Percentiles rank a stretch among this genome's conserved stretches.
Conservation (phyloP, 2,113 vertebrate species). For the Plotosus lineatus region DNA sequence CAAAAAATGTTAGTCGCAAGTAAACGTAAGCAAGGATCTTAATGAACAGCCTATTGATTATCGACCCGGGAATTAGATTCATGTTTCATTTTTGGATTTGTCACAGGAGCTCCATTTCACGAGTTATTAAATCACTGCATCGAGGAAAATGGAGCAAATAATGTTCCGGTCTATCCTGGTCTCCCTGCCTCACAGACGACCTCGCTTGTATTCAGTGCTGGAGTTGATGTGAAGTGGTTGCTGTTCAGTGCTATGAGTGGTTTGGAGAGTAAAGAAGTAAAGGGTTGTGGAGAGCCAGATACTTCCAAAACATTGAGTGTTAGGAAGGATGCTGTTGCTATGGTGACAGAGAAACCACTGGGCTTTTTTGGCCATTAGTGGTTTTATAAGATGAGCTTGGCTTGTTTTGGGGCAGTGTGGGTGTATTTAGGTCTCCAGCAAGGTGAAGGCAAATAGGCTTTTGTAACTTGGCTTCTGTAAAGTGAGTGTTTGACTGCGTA, state of each 20-base stretch:
- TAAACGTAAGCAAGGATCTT: not conserved
- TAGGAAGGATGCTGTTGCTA: slow-evolving; percentile 45
- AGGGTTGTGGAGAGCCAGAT: slow-evolving; percentile 38
- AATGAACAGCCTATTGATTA: slow-evolving; percentile 3
- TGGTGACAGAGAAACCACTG: slow-evolving; percentile 41
- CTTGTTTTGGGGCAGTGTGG: slow-evolving; percentile 40
- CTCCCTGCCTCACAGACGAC: not conserved
- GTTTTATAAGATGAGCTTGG: slow-evolving; percentile 37
- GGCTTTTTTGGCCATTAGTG: slow-evolving; percentile 40
- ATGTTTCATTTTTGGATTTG: not conserved
- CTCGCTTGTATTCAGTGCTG: slow-evolving; percentile 15
- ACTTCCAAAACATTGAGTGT: slow-evolving; percentile 42
- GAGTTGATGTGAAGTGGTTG: slow-evolving; percentile 38
- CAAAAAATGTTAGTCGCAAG: not conserved
- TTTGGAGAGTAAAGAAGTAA: slow-evolving; percentile 21
- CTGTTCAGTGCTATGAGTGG: slow-evolving; percentile 23
- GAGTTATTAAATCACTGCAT: not conserved
- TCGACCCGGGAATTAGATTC: not conserved
- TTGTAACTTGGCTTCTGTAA: slow-evolving; percentile 4
- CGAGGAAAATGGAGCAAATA: not conserved
- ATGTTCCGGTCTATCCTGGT: not conserved
- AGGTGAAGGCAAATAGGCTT: slow-evolving; percentile 34
- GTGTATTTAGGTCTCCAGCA: slow-evolving; percentile 41
- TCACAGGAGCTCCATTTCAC: not conserved
- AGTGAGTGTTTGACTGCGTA: slow-evolving; percentile 9